phyloP scores from a whole-genome alignment of 2,888 invertebrate species.

The Allophyes oxyacanthae region DNA sequence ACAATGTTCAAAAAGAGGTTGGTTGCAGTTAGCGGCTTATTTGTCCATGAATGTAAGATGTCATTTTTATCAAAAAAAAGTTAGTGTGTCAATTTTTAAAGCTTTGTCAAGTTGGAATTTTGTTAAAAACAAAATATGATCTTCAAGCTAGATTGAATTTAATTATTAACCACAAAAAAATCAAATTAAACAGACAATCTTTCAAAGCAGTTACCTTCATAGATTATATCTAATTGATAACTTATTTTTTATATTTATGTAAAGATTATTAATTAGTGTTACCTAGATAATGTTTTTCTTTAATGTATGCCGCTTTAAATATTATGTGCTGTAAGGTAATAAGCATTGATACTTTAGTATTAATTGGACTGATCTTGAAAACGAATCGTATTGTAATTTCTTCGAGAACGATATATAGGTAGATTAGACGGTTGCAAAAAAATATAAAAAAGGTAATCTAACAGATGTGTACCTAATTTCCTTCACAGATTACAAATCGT shows the following conservation, averaged over 20 bases:
- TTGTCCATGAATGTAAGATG: too few species aligned
- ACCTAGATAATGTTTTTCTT: conserved; percentile 39
- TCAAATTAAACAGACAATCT: too few species aligned
- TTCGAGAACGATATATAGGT: not conserved
- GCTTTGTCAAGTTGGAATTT: too few species aligned
- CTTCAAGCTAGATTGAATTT: too few species aligned
- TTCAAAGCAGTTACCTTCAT: conserved; percentile 17
- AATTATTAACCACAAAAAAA: too few species aligned
- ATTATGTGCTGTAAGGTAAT: conserved; percentile 1
- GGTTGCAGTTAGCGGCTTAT: too few species aligned
- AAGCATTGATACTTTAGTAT: conserved; percentile 34
- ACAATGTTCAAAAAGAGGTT: too few species aligned
- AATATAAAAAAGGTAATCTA: not conserved
- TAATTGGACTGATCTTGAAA: conserved; percentile 9
- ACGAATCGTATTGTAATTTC: conserved; percentile 13
- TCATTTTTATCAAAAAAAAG: too few species aligned
- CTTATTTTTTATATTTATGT: conserved; percentile 45
- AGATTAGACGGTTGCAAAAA: not conserved
- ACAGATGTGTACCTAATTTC: too few species aligned
- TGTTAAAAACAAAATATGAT: too few species aligned
- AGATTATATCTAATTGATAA: conserved; percentile 35
- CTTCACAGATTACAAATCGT: too few species aligned
- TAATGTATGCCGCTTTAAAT: conserved; percentile 47
- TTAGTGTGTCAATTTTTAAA: too few species aligned
- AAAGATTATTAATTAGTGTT: conserved; percentile 42